phyloP scores from a whole-genome alignment of 2,797 vertebrate species.

The Threskiornis aethiopicus region DNA sequence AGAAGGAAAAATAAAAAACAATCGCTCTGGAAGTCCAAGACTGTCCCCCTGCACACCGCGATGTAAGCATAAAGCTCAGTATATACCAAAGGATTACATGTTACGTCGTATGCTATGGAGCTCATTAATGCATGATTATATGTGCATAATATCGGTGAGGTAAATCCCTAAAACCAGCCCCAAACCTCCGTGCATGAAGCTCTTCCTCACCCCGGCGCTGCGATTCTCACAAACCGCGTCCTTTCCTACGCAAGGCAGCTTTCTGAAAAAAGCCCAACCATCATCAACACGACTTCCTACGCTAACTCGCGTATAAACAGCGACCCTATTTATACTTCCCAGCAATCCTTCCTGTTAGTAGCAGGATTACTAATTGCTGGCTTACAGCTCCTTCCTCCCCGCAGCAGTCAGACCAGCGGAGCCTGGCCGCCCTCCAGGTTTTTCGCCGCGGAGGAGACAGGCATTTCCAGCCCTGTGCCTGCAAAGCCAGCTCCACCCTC shows the following conservation, averaged over 20 bases:
- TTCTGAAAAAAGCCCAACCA: neutral
- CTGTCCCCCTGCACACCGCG: too few relatives aligned
- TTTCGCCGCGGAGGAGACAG: neutral
- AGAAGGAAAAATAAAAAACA: neutral
- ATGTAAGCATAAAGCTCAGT: neutral
- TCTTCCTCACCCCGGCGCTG: neutral
- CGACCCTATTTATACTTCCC: constrained; percentile 56
- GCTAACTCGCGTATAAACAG: constrained; percentile 23
- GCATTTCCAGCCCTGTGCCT: constrained; percentile 12
- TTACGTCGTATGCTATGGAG: neutral
- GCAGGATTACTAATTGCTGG: constrained; percentile 65
- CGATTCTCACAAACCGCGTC: accelerated
- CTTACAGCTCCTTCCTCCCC: constrained; percentile 48
- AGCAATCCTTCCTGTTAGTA: constrained; percentile 56
- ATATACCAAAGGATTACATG: neutral
- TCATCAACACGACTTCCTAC: constrained; percentile 4
- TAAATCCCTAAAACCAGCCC: neutral
- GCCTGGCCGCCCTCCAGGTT: constrained; percentile 34
- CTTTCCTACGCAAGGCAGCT: neutral
- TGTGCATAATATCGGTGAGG: neutral
- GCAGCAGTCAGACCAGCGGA: constrained; percentile 3
- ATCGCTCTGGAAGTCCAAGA: neutral
- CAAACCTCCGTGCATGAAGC: accelerated
- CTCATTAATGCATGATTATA: neutral
- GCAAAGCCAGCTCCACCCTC: neutral